Percentiles rank a stretch among this genome's conserved stretches.
Conservation (phyloP, 2,113 vertebrate species). For the Carlito syrichta region DNA sequence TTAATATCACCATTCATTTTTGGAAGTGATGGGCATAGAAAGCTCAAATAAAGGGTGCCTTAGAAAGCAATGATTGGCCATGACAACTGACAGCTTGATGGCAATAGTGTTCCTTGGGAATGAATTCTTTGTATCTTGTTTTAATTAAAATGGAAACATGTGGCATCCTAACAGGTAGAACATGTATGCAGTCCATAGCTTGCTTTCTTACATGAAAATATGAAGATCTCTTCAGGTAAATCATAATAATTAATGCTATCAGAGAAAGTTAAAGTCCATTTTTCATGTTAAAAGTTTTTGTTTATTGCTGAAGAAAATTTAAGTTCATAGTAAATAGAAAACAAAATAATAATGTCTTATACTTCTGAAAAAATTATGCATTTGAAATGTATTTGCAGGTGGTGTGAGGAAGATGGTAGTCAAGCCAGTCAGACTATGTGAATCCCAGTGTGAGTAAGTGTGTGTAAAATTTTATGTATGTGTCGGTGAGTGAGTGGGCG, state of each 20-base stretch:
- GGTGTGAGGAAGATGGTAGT: too few relatives aligned
- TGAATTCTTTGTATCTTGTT: background rate
- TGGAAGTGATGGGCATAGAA: background rate
- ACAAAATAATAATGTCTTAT: constrained; percentile 7
- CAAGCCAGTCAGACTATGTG: too few relatives aligned
- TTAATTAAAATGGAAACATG: background rate
- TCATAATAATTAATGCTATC: background rate
- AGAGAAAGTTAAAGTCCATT: background rate
- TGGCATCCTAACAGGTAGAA: background rate
- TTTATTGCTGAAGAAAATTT: background rate
- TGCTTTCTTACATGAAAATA: background rate
- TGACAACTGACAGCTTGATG: background rate
- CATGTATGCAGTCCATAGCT: background rate
- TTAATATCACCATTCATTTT: background rate
- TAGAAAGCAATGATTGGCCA: background rate
- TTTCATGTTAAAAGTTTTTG: background rate
- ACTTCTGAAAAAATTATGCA: too few relatives aligned
- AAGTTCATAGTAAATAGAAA: background rate
- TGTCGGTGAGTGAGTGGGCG: too few relatives aligned
- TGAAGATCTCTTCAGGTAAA: background rate
- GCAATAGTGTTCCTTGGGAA: background rate
- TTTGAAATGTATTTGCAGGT: too few relatives aligned
- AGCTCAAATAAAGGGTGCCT: background rate
- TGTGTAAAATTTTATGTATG: too few relatives aligned
- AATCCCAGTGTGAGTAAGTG: too few relatives aligned